Evolutionary conservation across 2,113 vertebrate genomes (phyloP).

Genomic region (Mus pahari): DNA sequence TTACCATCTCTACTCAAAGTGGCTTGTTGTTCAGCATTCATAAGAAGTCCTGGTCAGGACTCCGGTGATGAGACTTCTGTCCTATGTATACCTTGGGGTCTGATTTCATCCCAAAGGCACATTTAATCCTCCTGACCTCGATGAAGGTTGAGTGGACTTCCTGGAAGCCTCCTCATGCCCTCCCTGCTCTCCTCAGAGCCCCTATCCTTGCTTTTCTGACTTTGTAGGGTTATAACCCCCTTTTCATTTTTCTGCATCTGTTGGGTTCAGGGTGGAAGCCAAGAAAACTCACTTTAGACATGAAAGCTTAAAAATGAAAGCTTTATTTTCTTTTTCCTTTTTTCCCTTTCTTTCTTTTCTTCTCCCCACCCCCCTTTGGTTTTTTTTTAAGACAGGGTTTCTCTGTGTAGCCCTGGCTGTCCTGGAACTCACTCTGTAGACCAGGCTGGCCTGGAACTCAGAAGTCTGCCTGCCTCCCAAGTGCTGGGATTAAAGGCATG

Average conservation of each 20-base stretch:
- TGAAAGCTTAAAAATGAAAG: too few species aligned
- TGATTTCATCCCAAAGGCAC: background rate
- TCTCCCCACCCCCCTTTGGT: too few species aligned
- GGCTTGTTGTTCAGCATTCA: background rate
- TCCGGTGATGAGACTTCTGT: background rate
- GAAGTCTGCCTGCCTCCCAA: too few species aligned
- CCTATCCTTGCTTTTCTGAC: background rate
- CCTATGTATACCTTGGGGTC: background rate
- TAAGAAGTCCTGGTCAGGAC: conserved; percentile 10
- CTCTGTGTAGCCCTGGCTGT: too few species aligned
- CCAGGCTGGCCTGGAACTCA: too few species aligned
- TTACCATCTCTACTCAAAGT: background rate
- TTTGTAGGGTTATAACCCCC: background rate
- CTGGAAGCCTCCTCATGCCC: background rate
- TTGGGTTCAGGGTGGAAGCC: too few species aligned
- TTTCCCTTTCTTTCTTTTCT: too few species aligned
- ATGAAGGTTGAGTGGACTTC: background rate
- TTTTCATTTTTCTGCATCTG: background rate
- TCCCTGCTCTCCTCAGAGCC: background rate
- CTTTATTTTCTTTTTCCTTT: too few species aligned
- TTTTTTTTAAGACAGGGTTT: too few species aligned
- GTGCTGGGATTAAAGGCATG: too few species aligned
- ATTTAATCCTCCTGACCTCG: background rate
- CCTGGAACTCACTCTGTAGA: too few species aligned
- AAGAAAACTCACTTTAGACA: too few species aligned